phyloP scores from a whole-genome alignment of 1,140 invertebrate species.

The Panagrolaimus sp. region DNA sequence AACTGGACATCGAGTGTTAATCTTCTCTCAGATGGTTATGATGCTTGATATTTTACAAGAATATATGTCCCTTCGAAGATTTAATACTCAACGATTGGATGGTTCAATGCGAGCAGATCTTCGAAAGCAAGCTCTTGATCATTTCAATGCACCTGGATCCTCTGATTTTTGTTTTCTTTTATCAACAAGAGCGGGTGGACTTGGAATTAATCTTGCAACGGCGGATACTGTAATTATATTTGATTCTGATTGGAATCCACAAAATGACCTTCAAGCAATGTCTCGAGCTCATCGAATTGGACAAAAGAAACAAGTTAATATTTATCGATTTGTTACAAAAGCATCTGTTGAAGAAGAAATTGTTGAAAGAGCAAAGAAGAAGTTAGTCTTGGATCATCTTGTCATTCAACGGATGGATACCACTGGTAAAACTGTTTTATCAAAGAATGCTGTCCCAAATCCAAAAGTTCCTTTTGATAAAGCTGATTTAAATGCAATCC shows the following conservation, averaged over 20 bases:
- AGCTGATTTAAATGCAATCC: slow-evolving; percentile 89
- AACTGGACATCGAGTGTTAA: slow-evolving; percentile 87
- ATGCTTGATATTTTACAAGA: slow-evolving; percentile 91
- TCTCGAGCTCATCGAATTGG: slow-evolving; percentile 98
- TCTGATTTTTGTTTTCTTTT: slow-evolving; percentile 92
- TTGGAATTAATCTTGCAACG: slow-evolving; percentile 93
- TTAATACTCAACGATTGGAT: slow-evolving; percentile 81
- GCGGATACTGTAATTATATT: slow-evolving; percentile 98
- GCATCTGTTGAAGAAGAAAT: slow-evolving; percentile 98
- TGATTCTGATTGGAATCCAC: slow-evolving; percentile 99
- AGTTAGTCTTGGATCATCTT: slow-evolving; percentile 97
- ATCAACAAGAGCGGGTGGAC: slow-evolving; percentile 85
- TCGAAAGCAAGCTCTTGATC: slow-evolving; percentile 80
- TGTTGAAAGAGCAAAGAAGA: slow-evolving; percentile 76
- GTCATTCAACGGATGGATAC: slow-evolving; percentile 99
- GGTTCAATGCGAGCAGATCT: slow-evolving; percentile 97
- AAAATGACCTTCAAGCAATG: slow-evolving; percentile 89
- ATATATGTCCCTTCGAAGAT: slow-evolving; percentile 82
- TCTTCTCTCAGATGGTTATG: slow-evolving; percentile 95
- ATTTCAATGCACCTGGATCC: slow-evolving; percentile 83
- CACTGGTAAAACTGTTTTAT: slow-evolving; percentile 84
- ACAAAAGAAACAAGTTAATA: slow-evolving; percentile 77
- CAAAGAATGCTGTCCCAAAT: slow-evolving; percentile 59
- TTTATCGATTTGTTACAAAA: slow-evolving; percentile 92
- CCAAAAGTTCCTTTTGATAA: slow-evolving; percentile 83